Conservation (phyloP, 2,888 invertebrate genomes). For the Bombyx huttoni region DNA sequence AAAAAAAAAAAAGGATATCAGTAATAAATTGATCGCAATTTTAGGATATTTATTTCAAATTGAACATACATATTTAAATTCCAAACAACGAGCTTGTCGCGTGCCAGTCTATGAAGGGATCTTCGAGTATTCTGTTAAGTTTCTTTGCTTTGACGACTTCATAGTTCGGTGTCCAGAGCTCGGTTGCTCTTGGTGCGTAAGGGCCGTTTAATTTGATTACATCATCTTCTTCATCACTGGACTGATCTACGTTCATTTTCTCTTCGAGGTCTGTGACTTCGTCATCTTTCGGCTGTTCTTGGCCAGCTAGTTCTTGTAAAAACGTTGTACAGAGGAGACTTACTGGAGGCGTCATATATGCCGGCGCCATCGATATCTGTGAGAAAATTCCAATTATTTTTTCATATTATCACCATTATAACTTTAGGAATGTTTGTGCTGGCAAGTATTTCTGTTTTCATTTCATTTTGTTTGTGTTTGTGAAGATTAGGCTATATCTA, state of each 20-base stretch:
- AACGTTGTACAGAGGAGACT: conserved; percentile 51
- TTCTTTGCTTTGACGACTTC: conserved; percentile 61
- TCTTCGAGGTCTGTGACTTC: conserved; percentile 19
- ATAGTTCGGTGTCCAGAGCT: conserved; percentile 54
- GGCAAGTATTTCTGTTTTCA: neutral
- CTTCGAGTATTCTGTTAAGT: conserved; percentile 41
- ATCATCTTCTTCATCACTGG: conserved; percentile 45
- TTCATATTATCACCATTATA: neutral
- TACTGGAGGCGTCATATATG: conserved; percentile 60
- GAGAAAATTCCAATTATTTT: conserved; percentile 13
- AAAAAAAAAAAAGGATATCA: no score
- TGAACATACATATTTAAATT: conserved; percentile 9
- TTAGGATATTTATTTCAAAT: no score
- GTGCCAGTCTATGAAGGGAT: conserved; percentile 38
- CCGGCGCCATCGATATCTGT: conserved; percentile 53
- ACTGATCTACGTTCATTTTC: conserved; percentile 30
- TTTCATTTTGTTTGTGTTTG: no score
- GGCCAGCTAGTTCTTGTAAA: conserved; percentile 49
- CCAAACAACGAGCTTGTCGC: conserved; percentile 37
- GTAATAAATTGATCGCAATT: no score
- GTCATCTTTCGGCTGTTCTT: conserved; percentile 22
- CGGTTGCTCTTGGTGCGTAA: conserved; percentile 27
- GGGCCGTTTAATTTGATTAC: conserved; percentile 19
- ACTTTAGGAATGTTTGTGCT: neutral
- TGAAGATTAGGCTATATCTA: no score